Evolutionary conservation across 2,888 invertebrate species (phyloP), one percentile per base, ranked within the genome.

Genomic region (Micoletzkya japonica): DNA sequence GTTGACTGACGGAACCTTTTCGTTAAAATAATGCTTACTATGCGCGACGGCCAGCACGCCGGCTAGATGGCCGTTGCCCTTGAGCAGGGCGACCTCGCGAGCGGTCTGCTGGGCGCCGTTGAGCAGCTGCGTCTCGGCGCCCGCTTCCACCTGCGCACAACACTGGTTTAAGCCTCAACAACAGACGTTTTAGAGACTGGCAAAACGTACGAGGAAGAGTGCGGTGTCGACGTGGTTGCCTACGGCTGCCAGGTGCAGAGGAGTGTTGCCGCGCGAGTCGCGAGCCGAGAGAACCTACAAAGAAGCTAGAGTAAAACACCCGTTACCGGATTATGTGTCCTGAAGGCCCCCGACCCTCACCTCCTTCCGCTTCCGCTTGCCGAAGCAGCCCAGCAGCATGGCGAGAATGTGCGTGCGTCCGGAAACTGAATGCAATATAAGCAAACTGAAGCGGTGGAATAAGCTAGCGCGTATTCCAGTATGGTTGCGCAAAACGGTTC

Each of bases 241-340:
- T 67, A 82, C 76, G 1, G 81, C 77, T 1, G 84, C 80, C 44
- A 84, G 71, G 72, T 84, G 83, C n/a, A 84, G 76, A 4, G 82
- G 79, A 2, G 84, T 80, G 61, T 84, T 84, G 20, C 84, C 84
- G 6, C 82, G 74, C 6, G 75, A 67, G 59, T 84, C 84, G 17
- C 76, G 68, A n/a, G 76, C 54, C 0, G 77, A 67, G 56, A 82
- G 71, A n/a, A 82, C 71, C 57, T 76, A 72, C 26, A 72, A 70
- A 17, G 17, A 39, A 6, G 17, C 39, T 6, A 39, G 39, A 39
- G 39, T 39, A 10, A 39, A 39, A 39, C 39, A 39, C 6, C 6
- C 17, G 17, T 6, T 39, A 39, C 39, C 39, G 7, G 39, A 10
- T 17, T 10, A 39, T 39, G 7, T 39, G 7, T 39, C 17, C 39